phyloP scores from a whole-genome alignment of 2,888 invertebrate species.

The Gonocerus acuteangulatus region DNA sequence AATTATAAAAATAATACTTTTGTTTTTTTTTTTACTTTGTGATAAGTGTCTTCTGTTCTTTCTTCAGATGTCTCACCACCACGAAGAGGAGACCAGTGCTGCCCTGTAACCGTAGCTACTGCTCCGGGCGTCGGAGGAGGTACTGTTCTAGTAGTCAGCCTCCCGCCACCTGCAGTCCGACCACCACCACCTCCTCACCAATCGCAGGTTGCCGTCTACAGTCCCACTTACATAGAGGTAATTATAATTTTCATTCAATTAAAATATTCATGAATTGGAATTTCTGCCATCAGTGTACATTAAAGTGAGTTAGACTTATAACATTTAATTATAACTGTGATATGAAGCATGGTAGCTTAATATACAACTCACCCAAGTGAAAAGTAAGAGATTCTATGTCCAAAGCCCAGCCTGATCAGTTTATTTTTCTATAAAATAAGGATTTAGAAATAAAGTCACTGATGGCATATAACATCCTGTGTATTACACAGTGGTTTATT shows the following conservation, averaged over 20 bases:
- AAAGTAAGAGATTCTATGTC: too few relatives aligned
- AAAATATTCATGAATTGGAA: background rate
- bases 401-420: too few relatives aligned
- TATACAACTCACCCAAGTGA: too few relatives aligned
- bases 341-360: background rate
- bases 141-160: slow-evolving; percentile 71
- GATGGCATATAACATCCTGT: too few relatives aligned
- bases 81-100: slow-evolving; percentile 38
- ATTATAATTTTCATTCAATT: slow-evolving; percentile 1
- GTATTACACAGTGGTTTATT: too few relatives aligned
- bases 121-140: slow-evolving; percentile 48
- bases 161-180: slow-evolving; percentile 53
- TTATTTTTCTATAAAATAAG: too few relatives aligned
- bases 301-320: background rate
- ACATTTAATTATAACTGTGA: background rate
- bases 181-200: slow-evolving; percentile 40
- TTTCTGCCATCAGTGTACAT: background rate
- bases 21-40: too few relatives aligned
- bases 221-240: slow-evolving; percentile 48
- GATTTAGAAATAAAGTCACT: too few relatives aligned
- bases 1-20: too few relatives aligned
- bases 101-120: slow-evolving; percentile 38
- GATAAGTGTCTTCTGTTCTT: too few relatives aligned
- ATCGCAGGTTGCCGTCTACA: slow-evolving; percentile 49
- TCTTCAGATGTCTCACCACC: slow-evolving; percentile 28